Percentiles rank a stretch among this genome's conserved stretches.
phyloP scores from a whole-genome alignment of 2,113 vertebrate species.

The Butorides virescens region DNA sequence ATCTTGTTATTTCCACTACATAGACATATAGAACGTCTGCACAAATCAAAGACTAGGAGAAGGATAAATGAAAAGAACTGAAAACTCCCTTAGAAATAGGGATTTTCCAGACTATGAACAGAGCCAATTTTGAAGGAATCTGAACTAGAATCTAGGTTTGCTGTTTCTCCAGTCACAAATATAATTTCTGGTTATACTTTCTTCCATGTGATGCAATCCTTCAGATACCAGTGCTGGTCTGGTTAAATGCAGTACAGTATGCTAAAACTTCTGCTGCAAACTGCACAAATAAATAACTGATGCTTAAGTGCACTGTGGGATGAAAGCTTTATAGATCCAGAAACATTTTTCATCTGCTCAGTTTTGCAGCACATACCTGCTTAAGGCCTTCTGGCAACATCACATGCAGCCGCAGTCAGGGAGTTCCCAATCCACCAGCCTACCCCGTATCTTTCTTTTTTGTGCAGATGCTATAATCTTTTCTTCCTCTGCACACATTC shows the following conservation, averaged over 20 bases:
- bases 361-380: not conserved
- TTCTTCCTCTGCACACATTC: not conserved
- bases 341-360: slow-evolving; percentile 13
- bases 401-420: not conserved
- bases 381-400: not conserved
- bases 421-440: not conserved
- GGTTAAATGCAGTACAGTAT: not conserved
- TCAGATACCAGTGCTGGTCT: not conserved
- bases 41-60: not conserved
- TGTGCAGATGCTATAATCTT: not conserved
- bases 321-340: slow-evolving; percentile 32
- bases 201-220: not conserved
- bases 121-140: not conserved
- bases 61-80: not conserved
- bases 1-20: not conserved
- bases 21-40: not conserved
- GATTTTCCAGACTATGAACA: not conserved
- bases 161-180: not conserved
- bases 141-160: not conserved
- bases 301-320: not conserved
- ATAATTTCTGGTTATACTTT: not conserved
- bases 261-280: not conserved
- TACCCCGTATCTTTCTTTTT: not conserved
- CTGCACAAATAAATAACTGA: slow-evolving; percentile 6
- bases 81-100: not conserved